Conservation (phyloP, 2,888 invertebrate genomes). For the Caenorhabditis imperialis region DNA sequence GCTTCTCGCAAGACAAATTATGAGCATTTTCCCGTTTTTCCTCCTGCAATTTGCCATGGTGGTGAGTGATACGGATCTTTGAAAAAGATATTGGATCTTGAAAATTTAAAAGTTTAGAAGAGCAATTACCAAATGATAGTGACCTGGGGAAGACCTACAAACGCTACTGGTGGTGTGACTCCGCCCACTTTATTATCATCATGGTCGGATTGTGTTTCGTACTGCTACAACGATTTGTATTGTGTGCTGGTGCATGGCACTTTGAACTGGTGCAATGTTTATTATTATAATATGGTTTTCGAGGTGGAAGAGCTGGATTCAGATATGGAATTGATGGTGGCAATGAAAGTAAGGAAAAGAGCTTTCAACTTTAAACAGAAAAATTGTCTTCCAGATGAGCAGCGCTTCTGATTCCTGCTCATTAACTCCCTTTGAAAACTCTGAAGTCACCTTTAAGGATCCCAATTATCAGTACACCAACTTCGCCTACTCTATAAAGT, state of each 20-base stretch:
- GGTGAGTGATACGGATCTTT: too few relatives aligned
- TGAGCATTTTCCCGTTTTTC: too few relatives aligned
- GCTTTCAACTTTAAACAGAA: too few relatives aligned
- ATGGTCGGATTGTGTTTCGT: background rate
- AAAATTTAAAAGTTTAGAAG: too few relatives aligned
- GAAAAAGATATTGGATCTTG: too few relatives aligned
- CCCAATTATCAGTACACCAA: constrained; percentile 1
- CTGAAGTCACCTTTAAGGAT: background rate
- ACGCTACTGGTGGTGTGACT: background rate
- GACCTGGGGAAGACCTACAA: constrained; percentile 6
- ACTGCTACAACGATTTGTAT: background rate
- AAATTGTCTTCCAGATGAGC: too few relatives aligned
- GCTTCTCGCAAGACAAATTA: too few relatives aligned
- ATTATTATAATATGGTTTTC: background rate
- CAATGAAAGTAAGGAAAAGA: constrained; percentile 5
- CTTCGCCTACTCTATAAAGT: background rate
- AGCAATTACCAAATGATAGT: background rate
- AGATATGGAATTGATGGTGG: background rate
- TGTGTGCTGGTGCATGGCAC: constrained; percentile 7
- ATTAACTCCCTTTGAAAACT: background rate
- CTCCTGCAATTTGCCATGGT: too few relatives aligned
- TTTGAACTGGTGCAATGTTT: background rate
- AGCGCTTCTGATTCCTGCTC: too few relatives aligned
- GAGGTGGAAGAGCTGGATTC: background rate
- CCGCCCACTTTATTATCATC: background rate